phyloP scores from a whole-genome alignment of 2,888 invertebrate species.

The Cyclophora albipunctata region DNA sequence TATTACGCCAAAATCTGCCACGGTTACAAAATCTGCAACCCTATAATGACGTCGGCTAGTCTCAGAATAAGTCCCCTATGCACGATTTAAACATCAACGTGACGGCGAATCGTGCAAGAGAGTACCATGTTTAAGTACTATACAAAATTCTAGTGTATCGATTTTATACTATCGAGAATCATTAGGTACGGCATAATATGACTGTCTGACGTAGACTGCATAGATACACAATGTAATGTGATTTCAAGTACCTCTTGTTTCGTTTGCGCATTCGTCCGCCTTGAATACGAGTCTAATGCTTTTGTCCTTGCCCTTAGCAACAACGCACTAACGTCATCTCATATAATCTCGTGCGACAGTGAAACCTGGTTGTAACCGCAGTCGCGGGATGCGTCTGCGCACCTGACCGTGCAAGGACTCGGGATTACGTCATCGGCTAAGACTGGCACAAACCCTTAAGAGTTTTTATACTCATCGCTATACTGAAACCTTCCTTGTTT shows the following conservation, averaged over 20 bases:
- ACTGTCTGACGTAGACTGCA: too few species aligned
- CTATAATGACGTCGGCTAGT: too few species aligned
- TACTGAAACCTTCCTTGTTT: too few species aligned
- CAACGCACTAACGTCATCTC: constrained; percentile 44
- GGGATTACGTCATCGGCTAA: constrained; percentile 46
- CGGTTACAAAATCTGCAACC: neutral
- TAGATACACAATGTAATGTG: too few species aligned
- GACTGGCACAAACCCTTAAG: constrained; percentile 17
- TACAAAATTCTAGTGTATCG: too few species aligned
- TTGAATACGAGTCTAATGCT: constrained; percentile 22
- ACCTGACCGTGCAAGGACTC: constrained; percentile 68
- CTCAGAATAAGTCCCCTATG: too few species aligned
- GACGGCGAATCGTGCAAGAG: too few species aligned
- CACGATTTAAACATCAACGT: too few species aligned
- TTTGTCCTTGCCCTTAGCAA: constrained; percentile 48
- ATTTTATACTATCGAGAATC: too few species aligned
- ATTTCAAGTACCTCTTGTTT: constrained; percentile 1
- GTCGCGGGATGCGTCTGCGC: constrained; percentile 58
- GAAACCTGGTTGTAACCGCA: constrained; percentile 68
- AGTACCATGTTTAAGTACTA: too few species aligned
- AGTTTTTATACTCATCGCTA: too few species aligned
- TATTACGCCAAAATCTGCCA: neutral
- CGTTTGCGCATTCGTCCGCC: constrained; percentile 16
- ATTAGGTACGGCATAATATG: too few species aligned
- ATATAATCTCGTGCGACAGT: constrained; percentile 48